Conservation (phyloP, 2,888 invertebrate genomes). For the Drosophila quasianomalipes region DNA sequence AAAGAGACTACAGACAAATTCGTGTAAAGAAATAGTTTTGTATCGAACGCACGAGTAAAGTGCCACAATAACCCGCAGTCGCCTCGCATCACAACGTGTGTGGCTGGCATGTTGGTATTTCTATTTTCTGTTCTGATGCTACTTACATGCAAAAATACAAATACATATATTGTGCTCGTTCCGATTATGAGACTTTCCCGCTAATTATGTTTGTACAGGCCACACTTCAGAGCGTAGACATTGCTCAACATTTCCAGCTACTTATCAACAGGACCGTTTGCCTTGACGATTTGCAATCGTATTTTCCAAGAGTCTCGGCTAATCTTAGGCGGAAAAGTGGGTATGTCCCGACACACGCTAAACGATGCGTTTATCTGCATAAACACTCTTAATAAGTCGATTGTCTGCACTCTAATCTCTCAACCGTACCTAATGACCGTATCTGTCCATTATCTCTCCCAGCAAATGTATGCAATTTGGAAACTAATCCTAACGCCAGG, state of each 20-base stretch:
- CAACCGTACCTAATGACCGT: conserved; percentile 67
- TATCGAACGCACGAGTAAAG: conserved; percentile 45
- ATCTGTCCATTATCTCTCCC: conserved; percentile 61
- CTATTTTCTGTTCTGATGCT: conserved; percentile 42
- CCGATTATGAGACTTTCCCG: conserved; percentile 65
- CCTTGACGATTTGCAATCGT: conserved; percentile 50
- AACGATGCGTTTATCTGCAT: conserved; percentile 83
- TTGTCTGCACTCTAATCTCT: conserved; percentile 76
- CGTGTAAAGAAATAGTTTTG: conserved; percentile 60
- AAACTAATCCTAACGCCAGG: conserved; percentile 75
- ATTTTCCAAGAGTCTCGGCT: conserved; percentile 63
- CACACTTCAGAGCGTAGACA: conserved; percentile 31
- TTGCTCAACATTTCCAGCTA: conserved; percentile 64
- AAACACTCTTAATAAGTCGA: conserved; percentile 82
- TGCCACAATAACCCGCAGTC: conserved; percentile 49
- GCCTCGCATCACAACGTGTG: conserved; percentile 58
- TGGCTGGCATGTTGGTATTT: conserved; percentile 65
- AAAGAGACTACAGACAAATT: conserved; percentile 61
- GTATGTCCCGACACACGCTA: conserved; percentile 83
- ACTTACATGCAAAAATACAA: conserved; percentile 10
- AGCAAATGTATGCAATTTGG: conserved; percentile 65
- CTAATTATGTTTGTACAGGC: conserved; percentile 67
- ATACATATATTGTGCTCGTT: conserved; percentile 20
- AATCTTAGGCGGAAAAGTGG: conserved; percentile 79
- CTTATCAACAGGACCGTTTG: conserved; percentile 29